phyloP scores from a whole-genome alignment of 2,797 vertebrate species.

The Smutsia gigantea region DNA sequence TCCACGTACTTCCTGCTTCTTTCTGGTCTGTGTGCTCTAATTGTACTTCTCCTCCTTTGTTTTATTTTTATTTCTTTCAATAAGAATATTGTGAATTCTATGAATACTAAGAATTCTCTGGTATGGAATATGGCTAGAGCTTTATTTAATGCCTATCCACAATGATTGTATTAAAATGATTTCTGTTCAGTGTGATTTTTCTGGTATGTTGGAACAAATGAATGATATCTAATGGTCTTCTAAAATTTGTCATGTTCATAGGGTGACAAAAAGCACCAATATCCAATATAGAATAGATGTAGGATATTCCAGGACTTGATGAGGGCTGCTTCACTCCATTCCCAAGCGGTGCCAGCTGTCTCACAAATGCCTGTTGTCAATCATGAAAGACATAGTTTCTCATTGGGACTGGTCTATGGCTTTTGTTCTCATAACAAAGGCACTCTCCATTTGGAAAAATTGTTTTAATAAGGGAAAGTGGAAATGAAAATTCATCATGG shows the following conservation, averaged over 20 bases:
- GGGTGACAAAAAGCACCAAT: background rate
- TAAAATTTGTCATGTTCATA: background rate
- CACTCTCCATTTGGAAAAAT: background rate
- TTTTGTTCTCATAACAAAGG: slow-evolving; percentile 26
- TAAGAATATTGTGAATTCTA: no score
- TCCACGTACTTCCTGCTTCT: background rate
- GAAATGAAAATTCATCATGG: background rate
- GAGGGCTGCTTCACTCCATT: background rate
- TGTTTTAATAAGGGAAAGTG: background rate
- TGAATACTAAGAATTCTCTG: background rate
- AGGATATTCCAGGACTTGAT: background rate
- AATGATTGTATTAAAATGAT: background rate
- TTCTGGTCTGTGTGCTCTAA: background rate
- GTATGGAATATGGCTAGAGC: background rate
- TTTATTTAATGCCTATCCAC: background rate
- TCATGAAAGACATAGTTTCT: background rate
- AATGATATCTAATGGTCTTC: background rate
- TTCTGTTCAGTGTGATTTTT: background rate
- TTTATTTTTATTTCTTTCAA: background rate
- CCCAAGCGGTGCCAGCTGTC: background rate
- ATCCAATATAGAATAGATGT: background rate
- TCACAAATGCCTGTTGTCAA: background rate
- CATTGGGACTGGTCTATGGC: background rate
- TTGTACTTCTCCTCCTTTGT: background rate
- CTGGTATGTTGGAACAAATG: background rate